These are phyloP conservation scores for Mastomys natalensis DNA, from an alignment of 2,113 vertebrate species.

Conservation along the genomic window DNA sequence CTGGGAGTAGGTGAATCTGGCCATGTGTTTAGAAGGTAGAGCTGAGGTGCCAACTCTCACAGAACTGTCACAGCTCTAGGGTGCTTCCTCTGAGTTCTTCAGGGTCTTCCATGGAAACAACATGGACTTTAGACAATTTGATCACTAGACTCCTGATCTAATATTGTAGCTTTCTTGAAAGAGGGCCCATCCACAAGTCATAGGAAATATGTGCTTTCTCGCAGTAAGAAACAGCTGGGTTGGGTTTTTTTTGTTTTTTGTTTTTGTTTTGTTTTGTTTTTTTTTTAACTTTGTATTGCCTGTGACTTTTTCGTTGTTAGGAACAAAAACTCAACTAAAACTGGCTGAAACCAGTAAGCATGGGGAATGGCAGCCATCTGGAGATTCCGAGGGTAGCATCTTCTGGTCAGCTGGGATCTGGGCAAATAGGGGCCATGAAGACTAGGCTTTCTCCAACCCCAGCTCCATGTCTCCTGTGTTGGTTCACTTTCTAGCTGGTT, in stretches of 20 bases:
- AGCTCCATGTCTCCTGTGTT: not conserved
- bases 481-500: not conserved
- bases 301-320: slow-evolving; percentile 11
- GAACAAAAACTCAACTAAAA: not conserved
- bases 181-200: not conserved
- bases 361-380: not conserved
- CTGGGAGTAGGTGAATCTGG: not conserved
- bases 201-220: not conserved
- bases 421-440: not conserved
- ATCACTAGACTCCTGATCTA: not conserved
- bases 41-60: not conserved
- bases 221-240: not conserved
- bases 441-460: not conserved
- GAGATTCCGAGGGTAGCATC: not conserved
- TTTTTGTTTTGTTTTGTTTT: not conserved
- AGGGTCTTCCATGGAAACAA: not conserved
- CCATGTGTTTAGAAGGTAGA: not conserved
- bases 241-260: not conserved
- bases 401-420: not conserved
- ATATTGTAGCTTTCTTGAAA: slow-evolving; percentile 11
- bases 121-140: not conserved
- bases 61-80: not conserved
- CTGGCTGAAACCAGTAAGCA: not conserved
- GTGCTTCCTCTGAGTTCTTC: not conserved
- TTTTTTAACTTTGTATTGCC: slow-evolving; percentile 3